Conservation (phyloP, 1,140 invertebrate genomes). For the Cecropterus lyciades region DNA sequence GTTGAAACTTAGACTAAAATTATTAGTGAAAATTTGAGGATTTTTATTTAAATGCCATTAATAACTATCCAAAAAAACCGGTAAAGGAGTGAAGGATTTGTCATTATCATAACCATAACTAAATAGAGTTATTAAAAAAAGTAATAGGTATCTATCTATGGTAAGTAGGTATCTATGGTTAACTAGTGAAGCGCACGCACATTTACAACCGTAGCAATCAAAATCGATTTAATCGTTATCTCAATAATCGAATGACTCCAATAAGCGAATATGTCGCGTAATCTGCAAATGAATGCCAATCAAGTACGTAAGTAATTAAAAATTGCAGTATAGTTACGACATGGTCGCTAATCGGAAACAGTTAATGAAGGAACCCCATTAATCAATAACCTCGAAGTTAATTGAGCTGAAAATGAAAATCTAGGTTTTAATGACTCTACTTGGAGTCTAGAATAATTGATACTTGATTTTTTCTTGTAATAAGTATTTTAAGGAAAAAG, state of each 20-base stretch:
- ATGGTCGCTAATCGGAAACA: slow-evolving; percentile 76
- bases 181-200: no score
- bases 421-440: slow-evolving; percentile 45
- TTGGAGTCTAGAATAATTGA: neutral
- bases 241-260: slow-evolving; percentile 41
- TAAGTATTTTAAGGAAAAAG: no score
- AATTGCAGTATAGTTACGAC: slow-evolving; percentile 66
- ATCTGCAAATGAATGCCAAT: slow-evolving; percentile 56
- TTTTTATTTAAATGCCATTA: no score
- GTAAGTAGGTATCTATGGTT: no score
- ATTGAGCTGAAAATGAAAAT: slow-evolving; percentile 80
- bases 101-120: no score
- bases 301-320: slow-evolving; percentile 68
- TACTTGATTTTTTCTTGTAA: slow-evolving; percentile 1
- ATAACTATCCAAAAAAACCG: no score
- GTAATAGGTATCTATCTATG: no score
- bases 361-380: slow-evolving; percentile 73
- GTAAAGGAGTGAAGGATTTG: no score
- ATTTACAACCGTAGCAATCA: no score
- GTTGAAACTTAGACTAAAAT: no score
- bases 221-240: slow-evolving; percentile 40
- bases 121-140: no score
- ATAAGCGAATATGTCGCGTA: slow-evolving; percentile 44
- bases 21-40: no score
- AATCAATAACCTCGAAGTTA: slow-evolving; percentile 69